Evolutionary conservation across 2,888 invertebrate genomes (phyloP).

Genomic region (Cataglyphis albicans): DNA sequence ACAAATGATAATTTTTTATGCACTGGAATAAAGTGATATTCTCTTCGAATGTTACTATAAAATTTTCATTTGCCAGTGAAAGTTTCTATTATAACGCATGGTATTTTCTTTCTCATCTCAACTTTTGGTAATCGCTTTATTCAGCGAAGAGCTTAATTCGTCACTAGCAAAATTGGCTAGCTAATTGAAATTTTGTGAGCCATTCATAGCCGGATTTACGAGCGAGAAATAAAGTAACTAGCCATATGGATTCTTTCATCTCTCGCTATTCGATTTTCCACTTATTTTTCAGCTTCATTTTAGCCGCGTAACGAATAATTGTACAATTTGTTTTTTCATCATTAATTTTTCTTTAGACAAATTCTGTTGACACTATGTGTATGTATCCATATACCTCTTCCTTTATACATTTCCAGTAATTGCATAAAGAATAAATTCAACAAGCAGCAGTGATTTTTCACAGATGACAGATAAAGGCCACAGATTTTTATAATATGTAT

Average conservation of each 20-base stretch:
- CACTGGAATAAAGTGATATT: slow-evolving; percentile 2
- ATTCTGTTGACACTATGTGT: background rate
- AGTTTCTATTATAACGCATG: slow-evolving; percentile 6
- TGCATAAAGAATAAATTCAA: background rate
- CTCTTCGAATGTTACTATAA: background rate
- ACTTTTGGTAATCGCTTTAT: slow-evolving; percentile 12
- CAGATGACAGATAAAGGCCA: background rate
- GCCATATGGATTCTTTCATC: slow-evolving; percentile 30
- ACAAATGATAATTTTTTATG: background rate
- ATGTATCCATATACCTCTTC: background rate
- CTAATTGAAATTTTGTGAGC: slow-evolving; percentile 44
- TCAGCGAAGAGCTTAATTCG: slow-evolving; percentile 18
- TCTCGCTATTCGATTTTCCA: slow-evolving; percentile 9
- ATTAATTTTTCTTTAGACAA: background rate
- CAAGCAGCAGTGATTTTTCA: background rate
- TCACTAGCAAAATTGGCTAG: slow-evolving; percentile 22
- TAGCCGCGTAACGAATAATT: slow-evolving; percentile 28
- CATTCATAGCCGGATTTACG: slow-evolving; percentile 44
- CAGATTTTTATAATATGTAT: background rate
- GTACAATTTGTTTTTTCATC: slow-evolving; percentile 9
- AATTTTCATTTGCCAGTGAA: slow-evolving; percentile 12
- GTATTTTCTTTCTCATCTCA: background rate
- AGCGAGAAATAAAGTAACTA: slow-evolving; percentile 32
- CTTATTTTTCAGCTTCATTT: slow-evolving; percentile 31
- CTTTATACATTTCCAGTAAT: background rate